Conservation (phyloP, 2,113 vertebrate genomes). For the Deroptyus accipitrinus region DNA sequence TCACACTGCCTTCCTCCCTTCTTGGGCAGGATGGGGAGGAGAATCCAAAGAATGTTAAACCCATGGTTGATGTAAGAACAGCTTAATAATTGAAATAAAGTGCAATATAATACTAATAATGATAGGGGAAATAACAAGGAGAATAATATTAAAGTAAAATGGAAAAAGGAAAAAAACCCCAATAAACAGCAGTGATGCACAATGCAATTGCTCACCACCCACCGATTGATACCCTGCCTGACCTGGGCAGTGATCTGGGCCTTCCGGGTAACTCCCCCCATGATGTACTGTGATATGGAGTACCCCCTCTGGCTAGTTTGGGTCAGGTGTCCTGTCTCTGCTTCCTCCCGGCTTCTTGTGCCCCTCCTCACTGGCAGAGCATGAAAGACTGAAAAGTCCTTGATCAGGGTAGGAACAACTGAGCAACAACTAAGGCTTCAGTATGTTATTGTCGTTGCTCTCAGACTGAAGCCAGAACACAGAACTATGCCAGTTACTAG, state of each 20-base stretch:
- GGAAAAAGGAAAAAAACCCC: neutral
- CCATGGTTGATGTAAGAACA: neutral
- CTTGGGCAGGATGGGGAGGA: neutral
- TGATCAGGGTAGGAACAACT: neutral
- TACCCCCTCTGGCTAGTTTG: neutral
- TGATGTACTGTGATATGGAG: neutral
- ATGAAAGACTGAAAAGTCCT: neutral
- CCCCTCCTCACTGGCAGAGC: neutral
- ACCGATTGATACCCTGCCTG: neutral
- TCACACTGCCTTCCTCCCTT: neutral
- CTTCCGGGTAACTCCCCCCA: neutral
- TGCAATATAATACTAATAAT: neutral
- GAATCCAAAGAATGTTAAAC: neutral
- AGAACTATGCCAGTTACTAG: neutral
- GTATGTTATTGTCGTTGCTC: neutral
- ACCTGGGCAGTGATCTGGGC: neutral
- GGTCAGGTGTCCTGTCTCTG: neutral
- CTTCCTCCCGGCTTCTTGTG: neutral
- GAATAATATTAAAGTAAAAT: neutral
- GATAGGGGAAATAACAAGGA: neutral
- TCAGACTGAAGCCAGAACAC: neutral
- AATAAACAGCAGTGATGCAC: neutral
- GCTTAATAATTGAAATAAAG: neutral
- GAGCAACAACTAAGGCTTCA: neutral
- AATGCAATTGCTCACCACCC: neutral